Base-by-base conservation (phyloP, 2,113 vertebrate species). In the Cryptotis parvus region DNA sequence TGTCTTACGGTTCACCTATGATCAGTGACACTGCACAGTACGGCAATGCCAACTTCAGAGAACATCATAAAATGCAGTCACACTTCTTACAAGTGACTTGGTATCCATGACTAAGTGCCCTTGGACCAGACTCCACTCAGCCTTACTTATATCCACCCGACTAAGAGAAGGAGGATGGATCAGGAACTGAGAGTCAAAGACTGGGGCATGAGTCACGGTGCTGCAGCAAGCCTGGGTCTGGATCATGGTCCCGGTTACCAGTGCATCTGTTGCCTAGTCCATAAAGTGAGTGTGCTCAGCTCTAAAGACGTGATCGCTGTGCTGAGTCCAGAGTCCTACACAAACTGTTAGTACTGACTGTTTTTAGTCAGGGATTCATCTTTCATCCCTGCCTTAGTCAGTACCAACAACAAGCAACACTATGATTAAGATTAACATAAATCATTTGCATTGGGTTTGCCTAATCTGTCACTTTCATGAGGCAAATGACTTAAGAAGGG, bases 21-120 rank as follows among this genome's bases (percentile, higher is more conserved):
- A 87, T 68, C 52, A 80, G 37, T 75, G 72, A 86, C 35, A 74
- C 4, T 31, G n/a, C 26, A 27, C 45, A 49, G 45, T 9, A 49
- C 29, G 75, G 5, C 35, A 86, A 92, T 3, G n/a, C 37, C 33
- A 12, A 55, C 83, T 92, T 94, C 72, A 90, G 27, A 90, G 41
- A 91, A 75, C 27, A 90, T 22, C 27, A 16, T 86, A 84, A 86
- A 84, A 76, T 75, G 49, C 80, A 76, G 73, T 63, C 58, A 75
- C 3, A 43, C 7, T 65, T 66, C 87, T 81, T 68, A 63, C 31
- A 75, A 87, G 58, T 37, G 45, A 41, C 26, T 75, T 80, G 68
- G 75, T 27, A 76, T 87, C 90, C 83, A 65, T 58, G 72, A 83
- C 33, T 65, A 63, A 81, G 35, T 3, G 66, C 69, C 18, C 24